Conservation (phyloP, 1,140 invertebrate species). For the Lucilia sericata region DNA sequence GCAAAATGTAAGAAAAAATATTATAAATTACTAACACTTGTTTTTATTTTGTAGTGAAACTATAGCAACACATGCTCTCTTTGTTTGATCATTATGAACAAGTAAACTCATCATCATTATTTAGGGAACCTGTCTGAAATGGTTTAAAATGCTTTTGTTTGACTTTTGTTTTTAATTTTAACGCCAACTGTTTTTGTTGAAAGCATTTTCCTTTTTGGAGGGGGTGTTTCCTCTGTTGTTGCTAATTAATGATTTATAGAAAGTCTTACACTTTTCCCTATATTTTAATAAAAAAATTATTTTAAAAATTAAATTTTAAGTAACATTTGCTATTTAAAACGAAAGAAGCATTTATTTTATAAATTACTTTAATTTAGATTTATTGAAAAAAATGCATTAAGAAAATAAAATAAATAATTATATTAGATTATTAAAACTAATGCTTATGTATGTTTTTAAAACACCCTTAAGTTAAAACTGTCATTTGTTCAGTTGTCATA, state of each 20-base stretch:
- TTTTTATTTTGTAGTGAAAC: not conserved
- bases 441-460: too few relatives aligned
- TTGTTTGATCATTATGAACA: not conserved
- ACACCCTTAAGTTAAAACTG: too few relatives aligned
- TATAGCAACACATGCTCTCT: not conserved
- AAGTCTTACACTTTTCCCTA: not conserved
- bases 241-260: constrained; percentile 17
- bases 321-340: not conserved
- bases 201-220: constrained; percentile 23
- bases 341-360: constrained; percentile 21
- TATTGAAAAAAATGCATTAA: constrained; percentile 26
- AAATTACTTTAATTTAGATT: constrained; percentile 13
- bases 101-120: not conserved
- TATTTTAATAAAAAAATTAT: not conserved
- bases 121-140: not conserved
- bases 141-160: not conserved
- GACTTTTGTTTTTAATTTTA: not conserved
- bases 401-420: not conserved
- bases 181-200: constrained; percentile 33
- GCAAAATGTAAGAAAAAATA: constrained; percentile 3
- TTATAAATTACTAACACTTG: constrained; percentile 39
- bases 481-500: too few relatives aligned
- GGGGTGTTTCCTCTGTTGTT: not conserved
- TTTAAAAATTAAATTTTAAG: too few relatives aligned
- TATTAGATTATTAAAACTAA: too few relatives aligned